Base-by-base conservation (phyloP, 2,797 vertebrate species). In the Arremon brunneinucha region DNA sequence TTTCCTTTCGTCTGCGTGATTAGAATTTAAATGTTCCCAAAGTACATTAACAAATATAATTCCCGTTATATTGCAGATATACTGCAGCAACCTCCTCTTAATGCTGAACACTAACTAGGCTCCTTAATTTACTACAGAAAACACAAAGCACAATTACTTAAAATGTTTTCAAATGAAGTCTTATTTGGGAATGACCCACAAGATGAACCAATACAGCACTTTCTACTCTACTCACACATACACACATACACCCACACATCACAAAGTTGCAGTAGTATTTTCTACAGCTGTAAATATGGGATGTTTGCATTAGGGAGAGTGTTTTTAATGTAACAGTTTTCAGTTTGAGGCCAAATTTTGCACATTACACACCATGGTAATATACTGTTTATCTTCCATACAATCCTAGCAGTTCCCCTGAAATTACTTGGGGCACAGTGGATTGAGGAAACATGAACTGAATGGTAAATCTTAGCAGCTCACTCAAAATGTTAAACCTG, bases 21-120 rank as follows among this genome's bases (percentile, higher is more conserved):
- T 90, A 92, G 95, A 93, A 97, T 96, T 87, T 87, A 95, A 97
- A 95, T 68, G 71, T 26, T 85, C 44, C 83, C 72, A 12, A 91
- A 90, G 30, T 62, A 93, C 49, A 92, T 77, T 92, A 89, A 85
- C 63, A 88, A 87, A 88, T 83, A 50, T 68, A 89, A 92, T 81
- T 93, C 83, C 63, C 32, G 30, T 55, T 83, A 34, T 34, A 81
- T 43, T 89, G 71, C 75, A 94, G 57, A 90, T 93, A 72, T 75
- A 87, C 60, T 74, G 59, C 85, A 89, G 82, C 49, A 90, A 52
- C 27, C 32, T 85, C 57, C 71, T 74, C 52, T 88, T 82, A 63
- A 69, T 77, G 56, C 32, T 83, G 64, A 89, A 93, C 90, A 91
- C 22, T 71, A 88, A 79, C 62, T 22, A 72, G 22, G 22, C 11